These are phyloP conservation scores for Bilobella aurantiaca DNA, from an alignment of 1,140 invertebrate species.

Conservation along the genomic window DNA sequence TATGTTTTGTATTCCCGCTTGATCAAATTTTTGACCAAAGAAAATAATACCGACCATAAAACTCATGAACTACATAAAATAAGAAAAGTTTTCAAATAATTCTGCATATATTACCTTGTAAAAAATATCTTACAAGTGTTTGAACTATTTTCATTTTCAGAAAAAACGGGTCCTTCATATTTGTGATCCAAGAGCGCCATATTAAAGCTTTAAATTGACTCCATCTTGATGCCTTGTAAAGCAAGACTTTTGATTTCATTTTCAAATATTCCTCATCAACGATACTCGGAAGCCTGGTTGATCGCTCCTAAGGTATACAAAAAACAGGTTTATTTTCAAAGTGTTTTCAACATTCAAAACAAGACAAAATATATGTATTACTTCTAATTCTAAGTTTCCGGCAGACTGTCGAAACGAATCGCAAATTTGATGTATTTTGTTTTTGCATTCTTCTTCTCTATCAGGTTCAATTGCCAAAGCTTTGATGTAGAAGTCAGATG, in stretches of 20 bases:
- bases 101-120: neutral
- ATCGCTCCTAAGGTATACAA: conserved; percentile 5
- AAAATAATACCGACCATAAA: conserved; percentile 78
- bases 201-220: conserved; percentile 76
- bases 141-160: conserved; percentile 79
- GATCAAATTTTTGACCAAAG: conserved; percentile 65
- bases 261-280: neutral
- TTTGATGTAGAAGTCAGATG: conserved; percentile 31
- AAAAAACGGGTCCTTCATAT: conserved; percentile 76
- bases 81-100: neutral
- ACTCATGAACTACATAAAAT: conserved; percentile 58
- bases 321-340: too few relatives aligned
- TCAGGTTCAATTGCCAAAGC: conserved; percentile 46
- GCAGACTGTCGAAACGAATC: conserved; percentile 33
- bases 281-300: neutral
- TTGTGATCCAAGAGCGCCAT: conserved; percentile 80
- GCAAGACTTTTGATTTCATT: conserved; percentile 39
- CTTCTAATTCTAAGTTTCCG: too few relatives aligned
- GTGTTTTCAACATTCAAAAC: too few relatives aligned
- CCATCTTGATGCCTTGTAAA: conserved; percentile 75
- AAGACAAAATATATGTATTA: too few relatives aligned
- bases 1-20: conserved; percentile 86
- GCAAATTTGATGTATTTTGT: conserved; percentile 36
- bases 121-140: conserved; percentile 57
- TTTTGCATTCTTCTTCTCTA: conserved; percentile 39